These are phyloP conservation scores for Eublepharis macularius DNA, from an alignment of 2,113 vertebrate species.

Conservation along the genomic window DNA sequence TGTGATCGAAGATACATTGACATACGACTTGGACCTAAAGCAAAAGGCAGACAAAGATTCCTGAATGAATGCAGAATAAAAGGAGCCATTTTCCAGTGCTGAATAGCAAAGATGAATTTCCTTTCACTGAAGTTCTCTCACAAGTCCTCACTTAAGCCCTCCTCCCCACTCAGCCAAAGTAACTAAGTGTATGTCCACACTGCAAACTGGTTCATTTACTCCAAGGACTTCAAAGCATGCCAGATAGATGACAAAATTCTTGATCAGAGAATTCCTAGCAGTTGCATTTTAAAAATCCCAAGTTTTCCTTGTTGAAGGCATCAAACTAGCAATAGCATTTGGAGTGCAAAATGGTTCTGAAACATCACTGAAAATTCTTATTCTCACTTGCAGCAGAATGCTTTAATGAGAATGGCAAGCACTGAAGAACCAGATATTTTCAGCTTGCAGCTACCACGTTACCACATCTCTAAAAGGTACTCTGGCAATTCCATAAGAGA, in stretches of 20 bases:
- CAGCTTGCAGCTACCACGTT: neutral
- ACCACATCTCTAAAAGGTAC: neutral
- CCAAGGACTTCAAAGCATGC: neutral
- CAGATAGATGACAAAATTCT: neutral
- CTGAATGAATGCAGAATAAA: fast-evolving
- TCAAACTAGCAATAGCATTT: neutral
- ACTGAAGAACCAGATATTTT: neutral
- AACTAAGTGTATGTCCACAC: neutral
- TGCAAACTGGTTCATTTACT: neutral
- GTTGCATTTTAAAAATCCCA: neutral
- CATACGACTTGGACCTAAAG: conserved; percentile 93
- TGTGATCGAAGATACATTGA: conserved; percentile 87
- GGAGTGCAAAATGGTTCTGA: neutral
- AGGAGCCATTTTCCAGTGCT: fast-evolving
- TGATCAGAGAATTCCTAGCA: neutral
- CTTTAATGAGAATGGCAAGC: neutral
- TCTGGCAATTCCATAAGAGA: neutral
- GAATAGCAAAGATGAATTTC: neutral
- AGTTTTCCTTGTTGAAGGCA: neutral
- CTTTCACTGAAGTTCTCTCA: neutral
- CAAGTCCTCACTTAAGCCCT: neutral
- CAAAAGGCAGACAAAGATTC: neutral
- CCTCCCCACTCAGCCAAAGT: neutral
- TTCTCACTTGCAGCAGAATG: neutral
- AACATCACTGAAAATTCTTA: neutral